Base-by-base conservation (phyloP, 2,888 invertebrate species). In the Phoenoteleia sp. region DNA sequence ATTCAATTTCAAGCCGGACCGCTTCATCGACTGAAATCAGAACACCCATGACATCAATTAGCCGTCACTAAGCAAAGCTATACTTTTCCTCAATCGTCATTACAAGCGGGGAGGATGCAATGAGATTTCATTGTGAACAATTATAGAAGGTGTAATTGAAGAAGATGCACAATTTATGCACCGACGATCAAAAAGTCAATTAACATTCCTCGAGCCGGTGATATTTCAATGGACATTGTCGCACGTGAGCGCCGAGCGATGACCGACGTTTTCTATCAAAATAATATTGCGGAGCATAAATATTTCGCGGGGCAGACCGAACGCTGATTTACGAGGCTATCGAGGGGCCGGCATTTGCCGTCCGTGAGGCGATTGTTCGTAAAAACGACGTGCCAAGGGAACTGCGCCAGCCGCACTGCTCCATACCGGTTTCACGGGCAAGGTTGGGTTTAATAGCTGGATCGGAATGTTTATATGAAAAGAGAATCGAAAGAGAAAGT, bases 401-500 rank as follows among this genome's bases (percentile, higher is more conserved):
- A 74, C 67, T 62, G 74, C 79, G 15, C 60, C 42, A 49, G 17
- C 60, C 58, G 25, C 64, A 42, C 80, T 45, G 60, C 67, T 62
- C 66, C 62, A 69, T 77, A 81, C 81, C 81, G 84, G 81, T 85
- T 84, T 81, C 85, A 85, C 75, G 85, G 81, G 74, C 85, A 79
- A 85, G 81, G 81, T 81, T 81, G 64, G 81, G 77, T 85, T 79
- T 77, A 81, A 81, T 81, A 64, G 85, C 81, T 77, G 81, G 56
- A 74, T 81, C 60, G 81, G 85, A 85, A 85, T 81, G 81, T 74
- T 74, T 79, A 79, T 79, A 81, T 79, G 69, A 79, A 81, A 79
- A 79, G 77, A 85, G 81, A 81, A 79, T 74, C 74, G 85, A 81
- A 81, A 81, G 85, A 81, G 85, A 81, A 81, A 85, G 85, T 85